Percentiles rank a stretch among this genome's conserved stretches.
Evolutionary conservation across 2,888 invertebrate species (phyloP).

Genomic region (Cosmia pyralina): DNA sequence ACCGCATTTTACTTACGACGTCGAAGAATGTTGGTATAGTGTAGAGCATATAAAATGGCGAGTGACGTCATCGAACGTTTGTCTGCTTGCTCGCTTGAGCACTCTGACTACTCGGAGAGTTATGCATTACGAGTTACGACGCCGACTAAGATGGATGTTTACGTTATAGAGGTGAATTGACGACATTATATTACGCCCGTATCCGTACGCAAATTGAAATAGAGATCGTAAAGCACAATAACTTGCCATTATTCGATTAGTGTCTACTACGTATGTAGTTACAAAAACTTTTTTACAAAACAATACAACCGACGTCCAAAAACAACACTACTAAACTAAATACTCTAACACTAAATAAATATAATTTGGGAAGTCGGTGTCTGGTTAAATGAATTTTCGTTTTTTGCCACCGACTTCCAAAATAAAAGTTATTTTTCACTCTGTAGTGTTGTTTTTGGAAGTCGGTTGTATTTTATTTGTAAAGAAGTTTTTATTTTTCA

Average conservation of each 20-base stretch:
- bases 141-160: slow-evolving; percentile 59
- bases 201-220: slow-evolving; percentile 52
- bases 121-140: slow-evolving; percentile 56
- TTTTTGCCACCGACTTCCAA: too few relatives aligned
- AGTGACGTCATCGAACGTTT: slow-evolving; percentile 56
- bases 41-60: slow-evolving; percentile 32
- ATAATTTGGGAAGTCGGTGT: too few relatives aligned
- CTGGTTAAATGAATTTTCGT: too few relatives aligned
- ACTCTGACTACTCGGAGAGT: slow-evolving; percentile 49
- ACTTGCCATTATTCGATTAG: slow-evolving; percentile 27
- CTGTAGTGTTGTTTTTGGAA: too few relatives aligned
- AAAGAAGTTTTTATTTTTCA: too few relatives aligned
- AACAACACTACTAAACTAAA: too few relatives aligned
- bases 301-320: too few relatives aligned
- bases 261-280: slow-evolving; percentile 9
- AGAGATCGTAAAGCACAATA: slow-evolving; percentile 31
- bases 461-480: too few relatives aligned
- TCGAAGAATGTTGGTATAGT: slow-evolving; percentile 49
- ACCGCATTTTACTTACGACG: slow-evolving; percentile 52
- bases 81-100: slow-evolving; percentile 41
- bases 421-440: too few relatives aligned
- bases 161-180: slow-evolving; percentile 59
- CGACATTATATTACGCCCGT: slow-evolving; percentile 57
- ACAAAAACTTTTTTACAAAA: too few relatives aligned
- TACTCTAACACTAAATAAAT: too few relatives aligned